These are phyloP conservation scores for Pionites leucogaster DNA, from an alignment of 2,113 vertebrate species.

Conservation along the genomic window DNA sequence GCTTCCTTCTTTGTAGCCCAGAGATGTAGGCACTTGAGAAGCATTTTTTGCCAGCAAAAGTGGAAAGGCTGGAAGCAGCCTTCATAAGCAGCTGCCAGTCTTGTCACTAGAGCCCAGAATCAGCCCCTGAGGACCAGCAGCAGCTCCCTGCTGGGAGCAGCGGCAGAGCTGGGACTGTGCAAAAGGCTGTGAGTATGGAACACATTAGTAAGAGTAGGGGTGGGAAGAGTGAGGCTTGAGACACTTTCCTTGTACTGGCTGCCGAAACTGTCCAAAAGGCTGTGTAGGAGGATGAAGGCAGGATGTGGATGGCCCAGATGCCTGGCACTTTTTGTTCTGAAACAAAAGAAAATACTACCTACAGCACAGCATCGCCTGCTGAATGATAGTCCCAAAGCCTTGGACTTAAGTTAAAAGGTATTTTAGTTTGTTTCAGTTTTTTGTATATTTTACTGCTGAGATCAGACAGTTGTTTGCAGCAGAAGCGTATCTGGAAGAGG, in stretches of 20 bases:
- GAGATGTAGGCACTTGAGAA: not conserved
- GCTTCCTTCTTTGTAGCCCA: not conserved
- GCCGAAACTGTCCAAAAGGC: not conserved
- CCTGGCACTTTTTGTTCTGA: not conserved
- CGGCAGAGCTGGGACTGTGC: not conserved
- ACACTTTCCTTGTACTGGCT: not conserved
- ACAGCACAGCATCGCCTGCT: fast-evolving
- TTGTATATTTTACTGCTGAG: not conserved
- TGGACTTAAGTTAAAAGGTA: not conserved
- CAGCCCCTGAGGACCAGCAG: not conserved
- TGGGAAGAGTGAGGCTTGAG: not conserved
- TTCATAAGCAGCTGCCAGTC: not conserved
- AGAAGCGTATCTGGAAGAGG: not conserved
- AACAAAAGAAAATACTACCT: not conserved
- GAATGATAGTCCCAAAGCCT: not conserved
- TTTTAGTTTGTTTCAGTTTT: not conserved
- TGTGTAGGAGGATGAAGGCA: not conserved
- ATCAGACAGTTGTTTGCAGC: not conserved
- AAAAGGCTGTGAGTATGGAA: not conserved
- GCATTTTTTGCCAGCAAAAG: not conserved
- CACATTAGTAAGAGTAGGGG: not conserved
- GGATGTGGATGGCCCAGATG: not conserved
- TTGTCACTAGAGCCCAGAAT: not conserved
- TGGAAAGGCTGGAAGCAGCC: not conserved
- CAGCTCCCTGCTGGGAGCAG: not conserved